Base-by-base conservation (phyloP, 1,140 invertebrate genomes). In the Brachystomella parvula region DNA sequence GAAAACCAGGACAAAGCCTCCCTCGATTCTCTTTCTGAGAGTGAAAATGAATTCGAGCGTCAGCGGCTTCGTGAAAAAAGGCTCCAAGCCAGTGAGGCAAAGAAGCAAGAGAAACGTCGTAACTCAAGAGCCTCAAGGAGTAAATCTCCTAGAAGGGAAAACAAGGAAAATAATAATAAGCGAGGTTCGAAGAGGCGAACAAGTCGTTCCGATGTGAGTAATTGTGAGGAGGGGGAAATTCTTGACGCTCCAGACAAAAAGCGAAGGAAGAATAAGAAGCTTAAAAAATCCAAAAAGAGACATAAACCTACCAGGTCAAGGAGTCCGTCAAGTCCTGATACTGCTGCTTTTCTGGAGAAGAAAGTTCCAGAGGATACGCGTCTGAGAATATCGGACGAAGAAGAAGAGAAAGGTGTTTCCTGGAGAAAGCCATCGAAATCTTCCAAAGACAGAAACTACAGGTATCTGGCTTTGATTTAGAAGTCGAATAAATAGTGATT, bases 361-460 rank as follows among this genome's bases (percentile, higher is more conserved):
- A 64, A 62, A 69, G 26, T 70, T 21, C 61, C 68, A 32, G 72
- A 71, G 26, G 53, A 61, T 44, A 75, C 75, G 64, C 75, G 75
- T 57, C 53, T 31, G 49, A 59, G 24, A 70, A 63, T 3, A 24
- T 65, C 66, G 1, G 58, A 69, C 9, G 64, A 61, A 57, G 62
- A 65, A 2, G 66, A 53, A 26, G 35, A 61, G 30, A 79, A 75
- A 71, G 75, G 78, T 58, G 77, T 85, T 30, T 78, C 83, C 0
- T 94, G 92, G 79, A 92, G 91, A 72, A 90, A 91, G 76, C 78
- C 89, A 1, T 87, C 87, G 12, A 90, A 88, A 74, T 86, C 79
- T 70, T 86, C 84, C 3, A 90, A 90, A 75, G 89, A 89, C 68
- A 79, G 90, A 61, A 90, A 89, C 73, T 94, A 92, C 44, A 73